Percentiles rank a stretch among this genome's conserved stretches.
Conservation (phyloP, 2,888 invertebrate genomes). For the Saturnia japonica region DNA sequence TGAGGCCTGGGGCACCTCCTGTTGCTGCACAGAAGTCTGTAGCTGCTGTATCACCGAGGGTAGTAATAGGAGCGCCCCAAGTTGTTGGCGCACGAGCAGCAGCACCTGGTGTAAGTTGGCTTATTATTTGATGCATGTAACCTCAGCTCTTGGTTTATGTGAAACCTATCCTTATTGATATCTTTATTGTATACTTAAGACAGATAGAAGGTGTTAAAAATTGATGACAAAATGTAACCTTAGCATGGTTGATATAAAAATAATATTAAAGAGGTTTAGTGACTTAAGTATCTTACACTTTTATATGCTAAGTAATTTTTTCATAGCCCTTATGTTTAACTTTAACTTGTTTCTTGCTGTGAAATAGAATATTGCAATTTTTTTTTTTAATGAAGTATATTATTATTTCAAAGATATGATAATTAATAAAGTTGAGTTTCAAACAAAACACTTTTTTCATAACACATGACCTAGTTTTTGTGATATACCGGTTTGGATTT, state of each 20-base stretch:
- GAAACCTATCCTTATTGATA: neutral
- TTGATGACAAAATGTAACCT: neutral
- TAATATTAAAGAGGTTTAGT: neutral
- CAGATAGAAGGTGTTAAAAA: neutral
- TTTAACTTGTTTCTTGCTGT: neutral
- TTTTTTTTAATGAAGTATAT: too few species aligned
- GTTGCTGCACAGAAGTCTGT: conserved; percentile 89
- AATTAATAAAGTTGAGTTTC: too few species aligned
- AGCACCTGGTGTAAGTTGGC: conserved; percentile 86
- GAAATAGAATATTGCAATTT: too few species aligned
- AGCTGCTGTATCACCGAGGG: conserved; percentile 89
- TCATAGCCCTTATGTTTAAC: neutral
- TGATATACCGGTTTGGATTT: too few species aligned
- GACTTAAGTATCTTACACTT: neutral
- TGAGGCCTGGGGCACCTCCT: conserved; percentile 87
- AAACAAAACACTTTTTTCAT: too few species aligned
- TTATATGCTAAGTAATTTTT: neutral
- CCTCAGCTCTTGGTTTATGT: neutral
- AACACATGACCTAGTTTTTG: too few species aligned
- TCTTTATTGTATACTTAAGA: conserved; percentile 2
- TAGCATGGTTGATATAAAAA: neutral
- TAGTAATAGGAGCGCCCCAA: conserved; percentile 91
- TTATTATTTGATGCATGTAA: conserved; percentile 29
- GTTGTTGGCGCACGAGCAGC: conserved; percentile 91
- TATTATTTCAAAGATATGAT: too few species aligned